Percentiles rank a stretch among this genome's conserved stretches.
Evolutionary conservation across 2,888 invertebrate genomes (phyloP).

Genomic region (Cybosia mesomella): DNA sequence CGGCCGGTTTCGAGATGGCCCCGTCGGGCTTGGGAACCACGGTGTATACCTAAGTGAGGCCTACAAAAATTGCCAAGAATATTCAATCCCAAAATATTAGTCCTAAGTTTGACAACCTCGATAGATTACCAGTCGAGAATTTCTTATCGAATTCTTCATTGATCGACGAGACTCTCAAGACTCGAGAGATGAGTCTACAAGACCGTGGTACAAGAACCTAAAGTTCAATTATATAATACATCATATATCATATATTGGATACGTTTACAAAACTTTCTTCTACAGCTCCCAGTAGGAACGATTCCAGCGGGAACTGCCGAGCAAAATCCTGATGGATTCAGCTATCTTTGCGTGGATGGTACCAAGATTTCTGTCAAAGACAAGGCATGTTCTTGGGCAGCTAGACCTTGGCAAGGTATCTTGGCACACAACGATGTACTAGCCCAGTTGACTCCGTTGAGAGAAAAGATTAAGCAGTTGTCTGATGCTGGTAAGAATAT

Average conservation of each 20-base stretch:
- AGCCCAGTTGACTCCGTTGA: slow-evolving; percentile 82
- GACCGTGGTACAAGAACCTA: too few species aligned
- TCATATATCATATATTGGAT: too few species aligned
- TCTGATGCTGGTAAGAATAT: slow-evolving; percentile 74
- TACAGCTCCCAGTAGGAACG: slow-evolving; percentile 88
- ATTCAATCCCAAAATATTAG: background rate
- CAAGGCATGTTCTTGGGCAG: slow-evolving; percentile 92
- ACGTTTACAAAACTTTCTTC: slow-evolving; percentile 1
- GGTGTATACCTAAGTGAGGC: too few species aligned
- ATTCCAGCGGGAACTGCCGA: slow-evolving; percentile 86
- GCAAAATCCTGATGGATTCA: slow-evolving; percentile 89
- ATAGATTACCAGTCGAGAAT: too few species aligned
- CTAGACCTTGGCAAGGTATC: slow-evolving; percentile 94
- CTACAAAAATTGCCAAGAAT: too few species aligned
- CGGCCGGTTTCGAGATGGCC: too few species aligned
- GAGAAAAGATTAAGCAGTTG: slow-evolving; percentile 86
- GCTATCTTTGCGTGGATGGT: slow-evolving; percentile 93
- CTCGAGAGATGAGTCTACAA: too few species aligned
- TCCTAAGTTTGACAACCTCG: background rate
- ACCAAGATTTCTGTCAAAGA: slow-evolving; percentile 89
- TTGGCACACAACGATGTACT: slow-evolving; percentile 89
- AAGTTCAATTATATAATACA: too few species aligned
- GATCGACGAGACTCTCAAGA: background rate
- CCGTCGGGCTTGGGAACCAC: too few species aligned
- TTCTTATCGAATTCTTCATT: background rate